Conservation (phyloP, 2,888 invertebrate species). For the Megaustenia siamemsis region DNA sequence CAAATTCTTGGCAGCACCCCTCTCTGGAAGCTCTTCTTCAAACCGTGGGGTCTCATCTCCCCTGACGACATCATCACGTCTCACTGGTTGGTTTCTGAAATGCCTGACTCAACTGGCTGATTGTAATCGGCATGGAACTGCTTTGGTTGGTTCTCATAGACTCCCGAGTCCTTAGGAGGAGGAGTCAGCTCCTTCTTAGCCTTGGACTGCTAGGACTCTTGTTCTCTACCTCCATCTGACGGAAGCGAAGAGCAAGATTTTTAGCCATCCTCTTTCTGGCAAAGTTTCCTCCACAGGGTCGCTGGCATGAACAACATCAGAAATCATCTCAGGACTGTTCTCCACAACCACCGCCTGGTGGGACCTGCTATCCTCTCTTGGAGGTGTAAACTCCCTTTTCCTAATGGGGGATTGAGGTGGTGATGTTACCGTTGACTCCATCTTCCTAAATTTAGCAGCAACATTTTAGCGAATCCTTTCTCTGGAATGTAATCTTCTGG, state of each 20-base stretch:
- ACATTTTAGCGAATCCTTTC: conserved; percentile 68
- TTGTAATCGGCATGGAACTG: conserved; percentile 59
- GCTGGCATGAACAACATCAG: conserved; percentile 65
- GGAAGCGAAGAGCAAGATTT: conserved; percentile 69
- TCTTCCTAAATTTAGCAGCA: conserved; percentile 70
- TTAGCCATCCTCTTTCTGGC: conserved; percentile 71
- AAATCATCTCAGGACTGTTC: conserved; percentile 61
- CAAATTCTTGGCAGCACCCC: conserved; percentile 90
- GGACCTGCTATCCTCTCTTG: conserved; percentile 62
- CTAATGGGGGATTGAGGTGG: conserved; percentile 64
- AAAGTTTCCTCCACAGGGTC: conserved; percentile 64
- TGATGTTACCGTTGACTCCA: conserved; percentile 64
- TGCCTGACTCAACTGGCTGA: conserved; percentile 62
- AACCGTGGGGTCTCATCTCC: conserved; percentile 71
- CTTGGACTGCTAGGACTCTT: conserved; percentile 54
- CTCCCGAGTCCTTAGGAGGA: conserved; percentile 65
- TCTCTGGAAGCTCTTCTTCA: conserved; percentile 78
- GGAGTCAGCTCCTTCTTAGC: conserved; percentile 68
- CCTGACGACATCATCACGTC: conserved; percentile 80
- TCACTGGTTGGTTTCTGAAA: conserved; percentile 72
- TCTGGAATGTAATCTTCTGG: conserved; percentile 69
- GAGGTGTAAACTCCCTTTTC: conserved; percentile 69
- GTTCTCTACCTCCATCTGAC: conserved; percentile 63
- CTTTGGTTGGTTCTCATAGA: conserved; percentile 69
- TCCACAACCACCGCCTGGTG: conserved; percentile 66